Conservation (phyloP, 1,140 invertebrate species). For the Acromyrmex charruanus region DNA sequence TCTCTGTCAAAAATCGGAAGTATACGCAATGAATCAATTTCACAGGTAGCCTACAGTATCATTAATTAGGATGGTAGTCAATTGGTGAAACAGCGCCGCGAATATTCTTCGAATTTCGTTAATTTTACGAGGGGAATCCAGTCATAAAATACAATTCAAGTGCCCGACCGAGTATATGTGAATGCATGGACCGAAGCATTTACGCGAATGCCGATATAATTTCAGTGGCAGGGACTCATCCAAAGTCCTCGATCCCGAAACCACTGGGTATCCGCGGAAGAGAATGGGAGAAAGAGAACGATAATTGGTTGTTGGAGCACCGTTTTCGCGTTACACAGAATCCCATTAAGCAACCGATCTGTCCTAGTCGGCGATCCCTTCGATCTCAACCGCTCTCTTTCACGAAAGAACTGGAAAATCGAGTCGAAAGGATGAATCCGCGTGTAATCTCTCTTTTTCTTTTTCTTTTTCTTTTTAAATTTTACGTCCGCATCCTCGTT, state of each 20-base stretch:
- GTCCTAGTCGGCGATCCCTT: constrained; percentile 10
- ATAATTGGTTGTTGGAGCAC: constrained; percentile 51
- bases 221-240: constrained; percentile 37
- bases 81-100: constrained; percentile 5
- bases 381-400: background rate
- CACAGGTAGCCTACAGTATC: constrained; percentile 66
- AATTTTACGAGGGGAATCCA: constrained; percentile 72
- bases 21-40: constrained; percentile 71
- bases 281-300: constrained; percentile 16
- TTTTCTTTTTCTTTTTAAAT: background rate
- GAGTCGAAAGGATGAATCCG: constrained; percentile 18
- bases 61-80: constrained; percentile 61
- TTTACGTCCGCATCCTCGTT: background rate
- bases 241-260: background rate
- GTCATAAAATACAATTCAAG: constrained; percentile 66
- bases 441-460: background rate
- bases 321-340: constrained; percentile 62
- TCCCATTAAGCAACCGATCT: constrained; percentile 62
- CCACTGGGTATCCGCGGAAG: constrained; percentile 3
- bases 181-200: constrained; percentile 8
- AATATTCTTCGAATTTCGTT: constrained; percentile 72
- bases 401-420: constrained; percentile 40
- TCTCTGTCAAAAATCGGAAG: constrained; percentile 45
- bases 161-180: background rate
- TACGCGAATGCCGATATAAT: constrained; percentile 61